Evolutionary conservation across 2,797 vertebrate species (phyloP), one percentile per base, ranked within the genome.

Genomic region (Cossypha polioptera): DNA sequence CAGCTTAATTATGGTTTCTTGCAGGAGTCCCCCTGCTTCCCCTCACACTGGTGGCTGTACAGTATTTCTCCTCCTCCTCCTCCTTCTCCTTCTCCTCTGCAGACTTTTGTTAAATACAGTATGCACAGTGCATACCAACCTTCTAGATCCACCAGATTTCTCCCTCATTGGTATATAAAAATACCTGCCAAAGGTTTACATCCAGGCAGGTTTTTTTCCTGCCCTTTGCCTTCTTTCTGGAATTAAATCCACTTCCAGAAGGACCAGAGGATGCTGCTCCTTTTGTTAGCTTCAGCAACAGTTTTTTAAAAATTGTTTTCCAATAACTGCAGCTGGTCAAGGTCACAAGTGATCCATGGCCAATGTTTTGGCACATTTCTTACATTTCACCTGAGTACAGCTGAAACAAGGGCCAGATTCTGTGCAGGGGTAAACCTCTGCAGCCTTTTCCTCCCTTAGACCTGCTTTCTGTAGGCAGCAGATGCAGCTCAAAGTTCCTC

Each of bases 1-100:
- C 94, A 91, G 94, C 88, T 97, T 96, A 95, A 96, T 96, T 97
- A 95, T 71, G 91, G 91, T 86, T 97, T 94, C 91, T 95, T 95
- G 67, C 92, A 90, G 91, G 92, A 96, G 90, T 92, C 88, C 88
- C 95, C 95, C 83, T 96, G 91, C 90, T 80, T 88, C 90, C 76
- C 69, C 75, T 93, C 7, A 0, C 2, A 1, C 84, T 94, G 85
- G 75, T 59, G 88, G n/a, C 81, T 88, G 88, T 43, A 84, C 75
- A 54, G 72, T 74, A 86, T 92, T 94, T 78, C 74, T 96, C 65
- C 69, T 96, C 65, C 81, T 92, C 80, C 59, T 91, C 75, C 76
- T 96, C 33, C 48, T 36, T 11, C 36, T 58, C 24, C 51, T 87
- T 33, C 72, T 90, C 68, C 51, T 91, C 80, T 13, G 12, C 69